Conservation (phyloP, 2,113 vertebrate genomes). For the Zootoca vivipara region DNA sequence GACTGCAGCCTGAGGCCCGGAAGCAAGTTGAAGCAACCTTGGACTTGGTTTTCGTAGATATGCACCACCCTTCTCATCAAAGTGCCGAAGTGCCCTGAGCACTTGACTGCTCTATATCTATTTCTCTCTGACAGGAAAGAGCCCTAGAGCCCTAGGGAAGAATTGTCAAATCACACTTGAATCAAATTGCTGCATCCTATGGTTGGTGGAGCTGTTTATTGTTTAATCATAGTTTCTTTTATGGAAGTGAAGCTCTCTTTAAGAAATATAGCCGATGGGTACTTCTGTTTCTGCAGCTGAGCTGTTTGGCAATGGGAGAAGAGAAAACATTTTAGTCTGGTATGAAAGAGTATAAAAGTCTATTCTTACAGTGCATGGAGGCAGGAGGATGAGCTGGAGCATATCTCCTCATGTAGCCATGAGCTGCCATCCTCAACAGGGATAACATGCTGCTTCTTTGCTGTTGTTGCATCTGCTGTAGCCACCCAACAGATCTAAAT, state of each 20-base stretch:
- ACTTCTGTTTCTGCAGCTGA: constrained; percentile 21
- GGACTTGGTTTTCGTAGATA: background rate
- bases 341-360: constrained; percentile 7
- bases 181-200: background rate
- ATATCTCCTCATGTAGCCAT: too few relatives aligned
- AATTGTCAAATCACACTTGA: background rate
- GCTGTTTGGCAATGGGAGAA: background rate
- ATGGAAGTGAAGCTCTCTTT: background rate
- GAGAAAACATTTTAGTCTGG: constrained; percentile 31
- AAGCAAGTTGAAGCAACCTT: background rate
- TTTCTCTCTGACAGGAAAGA: background rate
- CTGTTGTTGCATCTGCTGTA: background rate
- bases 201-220: background rate
- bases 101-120: background rate
- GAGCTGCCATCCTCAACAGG: background rate
- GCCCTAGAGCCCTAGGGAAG: background rate
- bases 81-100: background rate
- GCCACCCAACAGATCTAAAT: background rate
- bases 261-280: constrained; percentile 25
- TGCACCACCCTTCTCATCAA: background rate
- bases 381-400: background rate
- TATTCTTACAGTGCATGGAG: background rate
- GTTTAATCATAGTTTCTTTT: background rate
- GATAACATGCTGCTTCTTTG: background rate
- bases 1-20: background rate